These are phyloP conservation scores for Dendrolimus punctatus DNA, from an alignment of 1,140 invertebrate species.

Conservation along the genomic window DNA sequence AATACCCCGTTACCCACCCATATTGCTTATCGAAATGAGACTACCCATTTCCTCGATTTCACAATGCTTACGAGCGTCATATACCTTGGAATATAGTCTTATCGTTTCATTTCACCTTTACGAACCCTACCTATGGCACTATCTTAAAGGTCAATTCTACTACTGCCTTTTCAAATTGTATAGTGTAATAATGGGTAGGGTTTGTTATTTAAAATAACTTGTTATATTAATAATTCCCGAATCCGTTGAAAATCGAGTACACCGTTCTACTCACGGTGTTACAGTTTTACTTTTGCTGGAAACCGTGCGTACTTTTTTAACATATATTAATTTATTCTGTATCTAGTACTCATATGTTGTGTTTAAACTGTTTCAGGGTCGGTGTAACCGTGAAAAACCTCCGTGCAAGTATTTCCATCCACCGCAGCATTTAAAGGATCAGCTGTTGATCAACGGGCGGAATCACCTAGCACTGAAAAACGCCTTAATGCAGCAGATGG, in stretches of 20 bases:
- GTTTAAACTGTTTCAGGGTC: constrained; percentile 84
- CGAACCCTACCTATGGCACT: too few species aligned
- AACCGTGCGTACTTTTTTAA: too few species aligned
- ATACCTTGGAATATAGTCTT: constrained; percentile 18
- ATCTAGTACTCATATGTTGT: neutral
- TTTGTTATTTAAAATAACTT: too few species aligned
- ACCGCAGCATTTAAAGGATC: constrained; percentile 99
- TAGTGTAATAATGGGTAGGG: constrained; percentile 1
- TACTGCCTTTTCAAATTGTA: constrained; percentile 16
- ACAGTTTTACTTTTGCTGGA: neutral
- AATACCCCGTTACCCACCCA: constrained; percentile 26
- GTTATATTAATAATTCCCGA: too few species aligned
- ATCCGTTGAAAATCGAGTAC: too few species aligned
- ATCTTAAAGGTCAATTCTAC: neutral
- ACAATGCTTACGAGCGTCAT: constrained; percentile 19
- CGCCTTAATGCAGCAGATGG: constrained; percentile 96
- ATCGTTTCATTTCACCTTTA: too few species aligned
- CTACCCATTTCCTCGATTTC: constrained; percentile 30
- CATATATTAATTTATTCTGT: neutral
- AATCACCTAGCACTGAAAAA: constrained; percentile 99
- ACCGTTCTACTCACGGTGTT: too few species aligned
- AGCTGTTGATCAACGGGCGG: constrained; percentile 98
- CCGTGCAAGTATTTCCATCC: constrained; percentile 99
- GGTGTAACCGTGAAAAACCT: constrained; percentile 99
- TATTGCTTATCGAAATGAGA: constrained; percentile 42